phyloP scores from a whole-genome alignment of 2,113 vertebrate genomes.

The Poeciliopsis turrubarensis region DNA sequence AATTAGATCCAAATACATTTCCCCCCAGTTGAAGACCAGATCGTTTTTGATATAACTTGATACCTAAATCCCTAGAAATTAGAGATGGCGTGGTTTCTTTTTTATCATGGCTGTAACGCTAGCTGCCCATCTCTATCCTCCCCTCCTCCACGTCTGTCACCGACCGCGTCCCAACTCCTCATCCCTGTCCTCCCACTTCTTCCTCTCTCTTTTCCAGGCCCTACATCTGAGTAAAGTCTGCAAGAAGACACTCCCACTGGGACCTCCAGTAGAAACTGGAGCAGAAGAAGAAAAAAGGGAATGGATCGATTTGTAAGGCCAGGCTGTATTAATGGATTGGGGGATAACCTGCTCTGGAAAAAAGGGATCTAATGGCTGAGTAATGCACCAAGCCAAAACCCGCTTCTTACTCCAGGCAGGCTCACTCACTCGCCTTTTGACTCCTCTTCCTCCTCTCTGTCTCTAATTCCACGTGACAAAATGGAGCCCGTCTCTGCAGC shows the following conservation, averaged over 20 bases:
- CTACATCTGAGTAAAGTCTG: constrained; percentile 50
- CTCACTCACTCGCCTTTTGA: constrained; percentile 18
- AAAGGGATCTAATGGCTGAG: constrained; percentile 51
- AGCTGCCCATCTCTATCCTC: constrained; percentile 27
- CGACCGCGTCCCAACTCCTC: constrained; percentile 16
- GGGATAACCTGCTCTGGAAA: constrained; percentile 48
- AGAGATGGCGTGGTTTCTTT: not conserved
- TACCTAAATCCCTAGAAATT: not conserved
- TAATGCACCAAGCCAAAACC: constrained; percentile 44
- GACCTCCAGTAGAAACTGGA: constrained; percentile 54
- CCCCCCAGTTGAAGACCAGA: not conserved
- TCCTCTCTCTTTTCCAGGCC: constrained; percentile 10
- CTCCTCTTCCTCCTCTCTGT: constrained; percentile 10
- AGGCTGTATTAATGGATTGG: constrained; percentile 46
- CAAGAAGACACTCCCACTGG: constrained; percentile 74
- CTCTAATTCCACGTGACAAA: constrained; percentile 48
- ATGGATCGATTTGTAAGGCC: constrained; percentile 68
- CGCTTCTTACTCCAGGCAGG: not conserved
- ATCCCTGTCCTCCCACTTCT: constrained; percentile 24
- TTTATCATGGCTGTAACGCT: constrained; percentile 15
- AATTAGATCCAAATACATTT: not conserved
- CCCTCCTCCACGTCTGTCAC: constrained; percentile 20
- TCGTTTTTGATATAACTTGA: not conserved
- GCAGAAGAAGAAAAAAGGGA: constrained; percentile 41
- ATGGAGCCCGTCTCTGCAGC: constrained; percentile 40